Evolutionary conservation across 2,888 invertebrate species (phyloP), one percentile per base, ranked within the genome.

Genomic region (Melipona beecheii): DNA sequence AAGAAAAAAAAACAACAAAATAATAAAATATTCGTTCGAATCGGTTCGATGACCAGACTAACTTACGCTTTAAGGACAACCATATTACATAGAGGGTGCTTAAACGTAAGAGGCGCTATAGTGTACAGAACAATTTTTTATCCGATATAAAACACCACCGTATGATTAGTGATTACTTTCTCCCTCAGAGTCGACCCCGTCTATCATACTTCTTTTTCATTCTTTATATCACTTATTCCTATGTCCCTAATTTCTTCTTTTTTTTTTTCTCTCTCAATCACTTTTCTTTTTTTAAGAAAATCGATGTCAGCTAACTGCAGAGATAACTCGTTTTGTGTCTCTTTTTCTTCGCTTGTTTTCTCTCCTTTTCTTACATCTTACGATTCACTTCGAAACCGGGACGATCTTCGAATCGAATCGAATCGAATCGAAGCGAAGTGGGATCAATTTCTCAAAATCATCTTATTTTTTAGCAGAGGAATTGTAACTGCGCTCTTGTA

Each of bases 401-500:
- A 64, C 58, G 11, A 69, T 62, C 69, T 75, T 79, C 60, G 9
- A 36, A 36, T 36, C 36, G 36, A 36, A 36, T 36, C 5, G 36
- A 36, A 36, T 36, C 36, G 36, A 36, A 36, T 9, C 36, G 11
- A 75, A 71, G 36, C 58, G 49, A 60, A 24, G 24, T 24, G 5
- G 4, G 27, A 65, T 27, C 52, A 52, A 52, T 49, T 74, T 52
- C 36, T 19, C 54, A 50, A 83, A 75, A 74, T 74, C 75, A 75
- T 81, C 52, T 70, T 60, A 60, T 65, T 71, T 9, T 68, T 68
- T 60, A 74, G 58, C 27, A 56, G 75, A 81, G 70, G 70, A 75
- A 75, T 83, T 66, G 60, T 81, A 81, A 81, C 75, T 81, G 82
- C 82, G 70, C 76, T 82, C 83, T 82, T 82, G 83, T 82, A 83